These are phyloP conservation scores for Sycophaga agraensis DNA, from an alignment of 1,140 invertebrate genomes.

Conservation along the genomic window DNA sequence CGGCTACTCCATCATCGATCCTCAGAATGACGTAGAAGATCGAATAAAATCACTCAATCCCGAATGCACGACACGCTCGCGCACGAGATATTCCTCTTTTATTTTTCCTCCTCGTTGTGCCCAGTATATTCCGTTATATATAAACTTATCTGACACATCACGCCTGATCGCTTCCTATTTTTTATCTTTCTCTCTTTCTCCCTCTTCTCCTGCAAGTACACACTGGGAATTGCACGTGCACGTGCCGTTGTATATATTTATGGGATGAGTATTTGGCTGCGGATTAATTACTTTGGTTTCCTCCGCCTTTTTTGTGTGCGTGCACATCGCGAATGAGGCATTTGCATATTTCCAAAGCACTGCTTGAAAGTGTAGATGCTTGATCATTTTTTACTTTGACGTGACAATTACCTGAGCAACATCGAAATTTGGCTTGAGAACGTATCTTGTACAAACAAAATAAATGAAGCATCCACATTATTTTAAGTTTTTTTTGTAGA, in stretches of 20 bases:
- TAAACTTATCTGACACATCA: not conserved
- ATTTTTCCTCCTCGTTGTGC: not conserved
- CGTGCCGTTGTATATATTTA: not conserved
- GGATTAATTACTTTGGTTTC: not conserved
- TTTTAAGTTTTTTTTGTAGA: too few relatives aligned
- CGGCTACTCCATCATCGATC: constrained; percentile 1
- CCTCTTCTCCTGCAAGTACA: too few relatives aligned
- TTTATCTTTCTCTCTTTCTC: not conserved
- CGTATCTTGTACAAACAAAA: too few relatives aligned
- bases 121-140: not conserved
- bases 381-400: too few relatives aligned
- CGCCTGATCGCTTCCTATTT: not conserved
- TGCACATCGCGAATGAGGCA: too few relatives aligned
- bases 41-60: not conserved
- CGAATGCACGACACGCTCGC: not conserved
- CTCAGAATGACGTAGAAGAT: not conserved
- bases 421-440: too few relatives aligned
- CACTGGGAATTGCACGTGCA: not conserved
- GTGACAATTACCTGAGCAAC: too few relatives aligned
- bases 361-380: too few relatives aligned
- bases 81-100: too few relatives aligned
- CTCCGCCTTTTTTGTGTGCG: not conserved
- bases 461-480: too few relatives aligned
- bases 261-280: not conserved
- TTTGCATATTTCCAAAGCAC: too few relatives aligned